A percentile compares a stretch with the other conserved stretches of the same genome.
Evolutionary conservation across 1,140 invertebrate species (phyloP).

Genomic region (Drosophila kepulauana): DNA sequence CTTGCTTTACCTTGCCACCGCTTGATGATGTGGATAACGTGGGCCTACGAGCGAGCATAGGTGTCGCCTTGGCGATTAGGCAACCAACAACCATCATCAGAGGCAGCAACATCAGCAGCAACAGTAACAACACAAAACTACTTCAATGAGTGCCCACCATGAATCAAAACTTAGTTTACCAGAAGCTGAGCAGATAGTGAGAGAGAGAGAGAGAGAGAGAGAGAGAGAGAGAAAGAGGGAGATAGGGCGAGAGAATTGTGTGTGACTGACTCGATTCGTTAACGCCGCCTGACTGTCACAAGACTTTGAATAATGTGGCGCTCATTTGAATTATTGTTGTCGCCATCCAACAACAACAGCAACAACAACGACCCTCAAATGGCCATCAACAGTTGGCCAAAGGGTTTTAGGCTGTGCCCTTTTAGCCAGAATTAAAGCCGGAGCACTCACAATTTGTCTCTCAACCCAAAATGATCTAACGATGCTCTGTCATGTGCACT

Average conservation of each 20-base stretch:
- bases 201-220: background rate
- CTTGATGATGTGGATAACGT: conserved; percentile 53
- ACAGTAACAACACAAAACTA: conserved; percentile 2
- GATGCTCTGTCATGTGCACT: background rate
- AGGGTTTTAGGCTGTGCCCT: conserved; percentile 27
- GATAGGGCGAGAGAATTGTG: background rate
- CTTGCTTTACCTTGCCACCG: background rate
- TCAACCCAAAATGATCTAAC: conserved; percentile 26
- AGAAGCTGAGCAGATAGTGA: conserved; percentile 1
- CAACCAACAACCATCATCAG: conserved; percentile 31
- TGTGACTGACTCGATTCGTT: conserved; percentile 61
- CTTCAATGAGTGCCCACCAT: conserved; percentile 58
- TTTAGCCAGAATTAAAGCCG: conserved; percentile 38
- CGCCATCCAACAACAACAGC: conserved; percentile 35
- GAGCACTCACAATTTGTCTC: conserved; percentile 43
- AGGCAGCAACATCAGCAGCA: conserved; percentile 6
- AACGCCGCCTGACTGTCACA: conserved; percentile 62
- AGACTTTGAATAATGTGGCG: conserved; percentile 75
- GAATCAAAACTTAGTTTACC: conserved; percentile 70
- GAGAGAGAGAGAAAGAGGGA: background rate
- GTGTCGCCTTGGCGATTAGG: conserved; percentile 79
- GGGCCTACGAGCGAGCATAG: conserved; percentile 78
- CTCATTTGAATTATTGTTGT: conserved; percentile 80
- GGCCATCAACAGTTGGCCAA: conserved; percentile 49
- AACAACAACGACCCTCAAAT: conserved; percentile 36